Base-by-base conservation (phyloP, 1,140 invertebrate species). In the Ceratina japonica region DNA sequence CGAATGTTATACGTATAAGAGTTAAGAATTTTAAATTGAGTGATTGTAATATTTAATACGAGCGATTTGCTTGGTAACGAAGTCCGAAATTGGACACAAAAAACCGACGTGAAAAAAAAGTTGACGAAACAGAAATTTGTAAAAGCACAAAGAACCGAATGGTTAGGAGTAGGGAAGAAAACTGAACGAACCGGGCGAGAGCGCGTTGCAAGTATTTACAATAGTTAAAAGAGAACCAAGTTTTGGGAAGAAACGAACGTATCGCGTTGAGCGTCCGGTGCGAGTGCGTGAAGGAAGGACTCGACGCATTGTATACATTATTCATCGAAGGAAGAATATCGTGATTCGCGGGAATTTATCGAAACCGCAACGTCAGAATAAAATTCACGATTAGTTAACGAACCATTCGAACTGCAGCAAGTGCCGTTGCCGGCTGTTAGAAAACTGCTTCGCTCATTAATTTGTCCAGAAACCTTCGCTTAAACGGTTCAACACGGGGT, bases 401-500 rank as follows among this genome's bases (percentile, higher is more conserved):
- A 15, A 3, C 31, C 44, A 49, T 78, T 31, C 56, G 22, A 8
- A 62, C 5, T 51, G 12, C 18, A n/a, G 65, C 76, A 13, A 51
- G 27, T 18, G 31, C 51, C 1, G 0, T 20, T 37, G 54, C 10
- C 31, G 27, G 1, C 61, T 52, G 1, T 37, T 52, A 10, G 1
- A 1, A 59, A 22, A 51, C 27, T 2, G 37, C 37, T 44, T 44
- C 16, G 13, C 20, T 12, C 8, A 0, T 7, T 54, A 5, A 4
- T 79, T 51, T 62, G 49, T 49, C 16, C 8, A 58, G 20, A 56
- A 27, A 44, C 63, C 22, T 83, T 72, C 63, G 59, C 79, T 66
- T 75, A 75, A 86, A 75, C 83, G 72, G 31, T 87, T 73, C 89
- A 90, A 86, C 79, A 91, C 89, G 90, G 90, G 89, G 87, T 87